These are phyloP conservation scores for Otolemur garnettii DNA, from an alignment of 2,113 vertebrate genomes.

Conservation along the genomic window DNA sequence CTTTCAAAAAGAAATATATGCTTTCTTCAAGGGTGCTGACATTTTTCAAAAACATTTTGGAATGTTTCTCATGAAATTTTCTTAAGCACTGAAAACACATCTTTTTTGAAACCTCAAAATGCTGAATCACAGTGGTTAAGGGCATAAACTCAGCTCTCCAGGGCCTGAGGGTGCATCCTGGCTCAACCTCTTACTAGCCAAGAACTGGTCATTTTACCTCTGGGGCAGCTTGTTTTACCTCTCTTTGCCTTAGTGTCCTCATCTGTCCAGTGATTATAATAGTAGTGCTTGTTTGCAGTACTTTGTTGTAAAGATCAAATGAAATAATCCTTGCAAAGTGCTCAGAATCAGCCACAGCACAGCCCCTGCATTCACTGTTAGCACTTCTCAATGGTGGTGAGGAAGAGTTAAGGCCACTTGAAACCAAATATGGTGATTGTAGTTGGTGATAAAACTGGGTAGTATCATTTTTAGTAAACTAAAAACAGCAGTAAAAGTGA, in stretches of 20 bases:
- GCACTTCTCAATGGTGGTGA: not conserved
- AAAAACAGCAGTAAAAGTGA: not conserved
- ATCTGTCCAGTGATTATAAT: not conserved
- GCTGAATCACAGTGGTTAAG: not conserved
- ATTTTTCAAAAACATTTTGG: conserved; percentile 17
- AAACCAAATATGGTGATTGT: not conserved
- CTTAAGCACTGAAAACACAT: conserved; percentile 32
- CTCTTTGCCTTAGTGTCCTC: not conserved
- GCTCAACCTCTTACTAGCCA: not conserved
- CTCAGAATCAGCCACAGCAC: not conserved
- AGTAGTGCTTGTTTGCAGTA: not conserved
- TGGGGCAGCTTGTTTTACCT: not conserved
- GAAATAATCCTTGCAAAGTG: not conserved
- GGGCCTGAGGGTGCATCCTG: not conserved
- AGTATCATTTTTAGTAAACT: conserved; percentile 11
- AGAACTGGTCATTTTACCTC: not conserved
- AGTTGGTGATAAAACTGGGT: conserved; percentile 1
- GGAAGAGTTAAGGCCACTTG: not conserved
- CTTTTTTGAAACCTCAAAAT: not conserved
- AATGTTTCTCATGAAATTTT: conserved; percentile 5
- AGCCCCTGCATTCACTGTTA: not conserved
- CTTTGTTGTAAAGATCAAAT: not conserved
- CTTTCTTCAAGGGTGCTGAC: conserved; percentile 15
- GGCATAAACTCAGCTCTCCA: not conserved
- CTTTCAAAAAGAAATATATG: not conserved